These are phyloP conservation scores for Alfaro cultratus DNA, from an alignment of 2,797 vertebrate genomes.

Conservation along the genomic window DNA sequence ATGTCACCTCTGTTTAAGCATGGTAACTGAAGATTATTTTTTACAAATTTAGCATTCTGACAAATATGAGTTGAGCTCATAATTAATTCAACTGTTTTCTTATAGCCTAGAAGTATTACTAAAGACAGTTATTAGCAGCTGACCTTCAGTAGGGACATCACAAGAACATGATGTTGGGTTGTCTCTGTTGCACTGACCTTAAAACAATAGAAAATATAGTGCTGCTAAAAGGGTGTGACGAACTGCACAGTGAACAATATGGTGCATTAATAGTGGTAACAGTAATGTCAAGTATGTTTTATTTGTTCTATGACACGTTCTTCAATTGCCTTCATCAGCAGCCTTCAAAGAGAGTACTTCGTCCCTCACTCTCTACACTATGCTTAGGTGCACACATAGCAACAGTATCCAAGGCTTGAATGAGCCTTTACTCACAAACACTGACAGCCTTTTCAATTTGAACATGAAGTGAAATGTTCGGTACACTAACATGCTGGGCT, in stretches of 20 bases:
- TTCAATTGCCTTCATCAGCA: slow-evolving; percentile 21
- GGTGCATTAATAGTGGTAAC: not conserved
- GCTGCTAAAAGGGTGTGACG: not conserved
- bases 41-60: not conserved
- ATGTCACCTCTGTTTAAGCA: too few species aligned
- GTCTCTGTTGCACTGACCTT: not conserved
- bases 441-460: slow-evolving; percentile 33
- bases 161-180: not conserved
- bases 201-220: not conserved
- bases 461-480: slow-evolving; percentile 32
- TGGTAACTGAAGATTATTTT: too few species aligned
- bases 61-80: not conserved
- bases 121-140: not conserved
- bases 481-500: slow-evolving; percentile 4
- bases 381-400: slow-evolving; percentile 30
- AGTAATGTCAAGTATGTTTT: slow-evolving; percentile 9
- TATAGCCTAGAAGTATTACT: not conserved
- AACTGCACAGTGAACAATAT: not conserved
- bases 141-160: not conserved
- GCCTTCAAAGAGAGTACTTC: slow-evolving; percentile 7
- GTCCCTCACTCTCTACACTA: not conserved
- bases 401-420: slow-evolving; percentile 34
- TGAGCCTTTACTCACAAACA: slow-evolving; percentile 28
- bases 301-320: slow-evolving; percentile 14
- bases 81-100: not conserved